Percentiles rank a stretch among this genome's conserved stretches.
Evolutionary conservation across 2,113 vertebrate species (phyloP).

Genomic region (Alouatta palliata): DNA sequence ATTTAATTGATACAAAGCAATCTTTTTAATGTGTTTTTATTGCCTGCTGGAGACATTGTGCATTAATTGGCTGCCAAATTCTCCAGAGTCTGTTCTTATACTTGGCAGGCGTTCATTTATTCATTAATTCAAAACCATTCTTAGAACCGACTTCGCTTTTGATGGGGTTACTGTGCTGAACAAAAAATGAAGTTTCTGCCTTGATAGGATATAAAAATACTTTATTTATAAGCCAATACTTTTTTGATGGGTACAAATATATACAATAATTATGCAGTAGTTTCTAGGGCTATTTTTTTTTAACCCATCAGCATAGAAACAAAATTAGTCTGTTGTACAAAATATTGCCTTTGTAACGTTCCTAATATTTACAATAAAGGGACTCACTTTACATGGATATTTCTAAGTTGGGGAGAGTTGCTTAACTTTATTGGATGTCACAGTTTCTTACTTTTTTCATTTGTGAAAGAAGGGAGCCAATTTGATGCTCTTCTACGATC

Average conservation of each 20-base stretch:
- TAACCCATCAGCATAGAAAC: neutral
- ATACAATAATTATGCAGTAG: neutral
- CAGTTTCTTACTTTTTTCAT: neutral
- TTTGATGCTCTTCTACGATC: neutral
- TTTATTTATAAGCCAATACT: neutral
- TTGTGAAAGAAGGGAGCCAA: neutral
- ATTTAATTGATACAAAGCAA: neutral
- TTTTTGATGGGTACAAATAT: neutral
- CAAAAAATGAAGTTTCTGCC: neutral
- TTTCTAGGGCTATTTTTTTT: neutral
- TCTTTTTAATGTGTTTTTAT: neutral
- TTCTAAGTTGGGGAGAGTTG: neutral
- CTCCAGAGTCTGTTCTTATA: neutral
- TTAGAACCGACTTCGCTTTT: neutral
- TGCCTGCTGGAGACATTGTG: neutral
- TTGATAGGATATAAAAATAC: neutral
- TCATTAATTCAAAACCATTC: neutral
- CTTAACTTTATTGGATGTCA: neutral
- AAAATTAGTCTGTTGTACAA: neutral
- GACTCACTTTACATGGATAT: neutral
- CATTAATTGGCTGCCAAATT: neutral
- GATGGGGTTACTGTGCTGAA: neutral
- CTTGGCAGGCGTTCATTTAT: neutral
- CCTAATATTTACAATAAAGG: neutral
- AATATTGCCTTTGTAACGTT: neutral